Conservation (phyloP, 2,113 vertebrate species). For the Phasianus colchicus region DNA sequence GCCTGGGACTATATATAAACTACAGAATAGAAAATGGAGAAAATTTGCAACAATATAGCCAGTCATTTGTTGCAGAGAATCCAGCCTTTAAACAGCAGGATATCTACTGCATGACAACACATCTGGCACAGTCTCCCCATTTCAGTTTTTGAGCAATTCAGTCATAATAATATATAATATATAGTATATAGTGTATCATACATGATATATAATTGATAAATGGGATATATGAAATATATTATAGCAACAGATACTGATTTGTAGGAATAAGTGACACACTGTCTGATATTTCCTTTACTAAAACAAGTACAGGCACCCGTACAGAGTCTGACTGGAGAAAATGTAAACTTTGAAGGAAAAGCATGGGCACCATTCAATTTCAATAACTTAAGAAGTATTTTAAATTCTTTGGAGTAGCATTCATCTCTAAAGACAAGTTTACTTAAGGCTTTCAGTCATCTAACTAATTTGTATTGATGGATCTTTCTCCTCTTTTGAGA, state of each 20-base stretch:
- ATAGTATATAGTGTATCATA: no score
- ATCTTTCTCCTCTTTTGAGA: not conserved
- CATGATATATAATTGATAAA: no score
- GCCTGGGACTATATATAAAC: not conserved
- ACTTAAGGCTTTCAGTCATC: not conserved
- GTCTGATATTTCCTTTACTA: not conserved
- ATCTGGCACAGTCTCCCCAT: not conserved
- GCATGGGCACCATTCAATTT: not conserved
- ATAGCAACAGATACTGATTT: not conserved
- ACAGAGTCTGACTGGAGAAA: not conserved
- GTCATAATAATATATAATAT: not conserved
- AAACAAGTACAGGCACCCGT: not conserved
- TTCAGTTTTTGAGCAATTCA: not conserved
- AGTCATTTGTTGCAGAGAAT: not conserved
- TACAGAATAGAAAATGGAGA: not conserved
- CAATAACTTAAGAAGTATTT: not conserved
- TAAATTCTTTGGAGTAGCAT: not conserved
- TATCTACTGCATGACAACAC: not conserved
- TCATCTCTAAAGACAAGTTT: not conserved
- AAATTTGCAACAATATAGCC: not conserved
- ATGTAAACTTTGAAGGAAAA: not conserved
- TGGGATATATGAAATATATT: no score
- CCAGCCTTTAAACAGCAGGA: rapidly evolving
- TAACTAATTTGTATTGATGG: not conserved
- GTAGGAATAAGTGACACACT: not conserved